Percentiles rank a stretch among this genome's conserved stretches.
phyloP scores from a whole-genome alignment of 2,888 invertebrate genomes.

The Bhutanitis thaidina region DNA sequence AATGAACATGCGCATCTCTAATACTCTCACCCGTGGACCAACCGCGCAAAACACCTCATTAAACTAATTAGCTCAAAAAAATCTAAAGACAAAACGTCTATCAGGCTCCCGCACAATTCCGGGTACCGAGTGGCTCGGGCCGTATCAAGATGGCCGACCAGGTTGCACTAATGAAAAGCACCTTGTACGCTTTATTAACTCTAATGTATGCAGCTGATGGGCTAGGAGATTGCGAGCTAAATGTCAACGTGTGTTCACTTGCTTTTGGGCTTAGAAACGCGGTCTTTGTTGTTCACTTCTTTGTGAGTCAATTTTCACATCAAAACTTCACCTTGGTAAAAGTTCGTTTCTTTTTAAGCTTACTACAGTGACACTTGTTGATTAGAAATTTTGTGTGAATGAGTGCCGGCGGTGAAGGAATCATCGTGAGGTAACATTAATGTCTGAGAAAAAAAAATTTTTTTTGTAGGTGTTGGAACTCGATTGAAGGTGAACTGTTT shows the following conservation, averaged over 20 bases:
- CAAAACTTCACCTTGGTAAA: too few relatives aligned
- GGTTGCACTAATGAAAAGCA: constrained; percentile 68
- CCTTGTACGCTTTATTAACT: constrained; percentile 73
- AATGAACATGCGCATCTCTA: constrained; percentile 4
- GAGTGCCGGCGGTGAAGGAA: too few relatives aligned
- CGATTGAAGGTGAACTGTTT: too few relatives aligned
- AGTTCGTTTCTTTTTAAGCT: too few relatives aligned
- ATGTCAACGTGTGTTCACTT: constrained; percentile 53
- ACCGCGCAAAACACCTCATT: constrained; percentile 53
- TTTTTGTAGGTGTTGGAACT: too few relatives aligned
- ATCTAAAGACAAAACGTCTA: constrained; percentile 49
- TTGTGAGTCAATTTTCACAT: too few relatives aligned
- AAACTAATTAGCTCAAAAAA: constrained; percentile 69
- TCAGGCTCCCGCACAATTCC: constrained; percentile 51
- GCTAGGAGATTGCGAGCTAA: constrained; percentile 57
- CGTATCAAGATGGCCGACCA: constrained; percentile 62
- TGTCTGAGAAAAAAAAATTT: too few relatives aligned
- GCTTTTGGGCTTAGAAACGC: constrained; percentile 21
- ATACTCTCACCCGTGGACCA: constrained; percentile 4
- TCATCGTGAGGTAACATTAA: too few relatives aligned
- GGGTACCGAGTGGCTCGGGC: constrained; percentile 32
- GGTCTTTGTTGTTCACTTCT: constrained; percentile 8
- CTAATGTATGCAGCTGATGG: constrained; percentile 72
- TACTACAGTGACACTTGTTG: too few relatives aligned
- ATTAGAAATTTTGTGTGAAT: too few relatives aligned